Base-by-base conservation (phyloP, 2,113 vertebrate genomes). In the Grammomys dolichurus region DNA sequence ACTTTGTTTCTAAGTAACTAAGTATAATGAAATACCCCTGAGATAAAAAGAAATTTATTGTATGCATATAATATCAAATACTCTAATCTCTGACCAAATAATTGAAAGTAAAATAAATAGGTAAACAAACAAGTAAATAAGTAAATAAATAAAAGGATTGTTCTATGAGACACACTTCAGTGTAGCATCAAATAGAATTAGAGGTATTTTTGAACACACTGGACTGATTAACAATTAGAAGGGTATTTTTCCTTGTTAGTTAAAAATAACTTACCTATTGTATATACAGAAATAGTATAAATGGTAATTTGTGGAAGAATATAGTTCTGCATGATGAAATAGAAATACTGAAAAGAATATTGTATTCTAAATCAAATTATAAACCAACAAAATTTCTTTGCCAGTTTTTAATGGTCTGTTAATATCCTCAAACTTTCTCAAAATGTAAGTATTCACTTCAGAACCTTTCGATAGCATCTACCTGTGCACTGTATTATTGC, bases 1-100 rank as follows among this genome's bases (percentile, higher is more conserved):
- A 3, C 92, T 97, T 98, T 98, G 91, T 98, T 98, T 98, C 97
- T 95, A 94, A 98, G 95, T 96, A 78, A 17, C 90, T 77, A 97
- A 92, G 96, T 96, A 89, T 90, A 98, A 98, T 96, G 88, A 98
- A 98, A 97, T 88, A 80, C 78, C 87, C 94, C 69, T 75, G 97
- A 96, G 96, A 98, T 97, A 94, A 98, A 98, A 97, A 81, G 36
- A 92, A 95, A 92, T 70, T 97, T 97, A 93, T 96, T 94, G 90
- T 98, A 88, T 98, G 54, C 93, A 93, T 63, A 40, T 90, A 94
- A 58, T 78, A 97, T 98, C 88, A 58, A 95, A 97, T 95, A 43
- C 58, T 94, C 80, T 93, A 93, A 93, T 97, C 95, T 97, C 90
- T 95, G 67, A 95, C 85, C 87, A 96, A 97, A 95, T 20, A 73